Percentiles rank a stretch among this genome's conserved stretches.
Evolutionary conservation across 2,797 vertebrate genomes (phyloP).

Genomic region (Acanthurus lineatus): DNA sequence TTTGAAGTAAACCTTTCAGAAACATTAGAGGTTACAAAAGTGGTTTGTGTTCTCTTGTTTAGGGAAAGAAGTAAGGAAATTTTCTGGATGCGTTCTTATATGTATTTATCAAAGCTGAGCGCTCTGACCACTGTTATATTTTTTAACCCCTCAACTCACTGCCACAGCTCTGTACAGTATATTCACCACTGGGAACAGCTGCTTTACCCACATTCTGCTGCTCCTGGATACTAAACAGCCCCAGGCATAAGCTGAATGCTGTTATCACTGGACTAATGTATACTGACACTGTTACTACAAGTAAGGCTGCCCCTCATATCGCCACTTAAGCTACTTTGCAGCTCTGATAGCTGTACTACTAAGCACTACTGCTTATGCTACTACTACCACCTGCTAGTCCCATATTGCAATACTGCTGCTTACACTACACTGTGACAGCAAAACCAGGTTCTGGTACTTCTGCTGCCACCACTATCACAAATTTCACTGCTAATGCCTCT

Average conservation of each 20-base stretch:
- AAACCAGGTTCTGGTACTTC: not conserved
- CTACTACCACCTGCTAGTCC: not conserved
- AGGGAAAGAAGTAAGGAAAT: not conserved
- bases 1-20: constrained; percentile 25
- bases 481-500: not conserved
- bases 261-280: not conserved
- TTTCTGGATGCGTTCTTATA: not conserved
- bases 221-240: not conserved
- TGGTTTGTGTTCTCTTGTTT: constrained; percentile 3
- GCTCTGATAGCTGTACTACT: not conserved
- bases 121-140: not conserved
- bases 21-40: constrained; percentile 22
- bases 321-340: not conserved
- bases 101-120: constrained; percentile 2
- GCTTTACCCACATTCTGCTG: not conserved
- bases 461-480: not conserved
- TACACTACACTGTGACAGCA: not conserved
- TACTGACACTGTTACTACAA: not conserved
- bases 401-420: not conserved
- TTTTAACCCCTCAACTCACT: not conserved
- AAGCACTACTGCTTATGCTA: not conserved
- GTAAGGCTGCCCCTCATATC: not conserved
- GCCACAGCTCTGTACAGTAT: not conserved
- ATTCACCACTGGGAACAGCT: not conserved
- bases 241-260: not conserved